Conservation (phyloP, 2,797 vertebrate species). For the Fistularia tabacaria region DNA sequence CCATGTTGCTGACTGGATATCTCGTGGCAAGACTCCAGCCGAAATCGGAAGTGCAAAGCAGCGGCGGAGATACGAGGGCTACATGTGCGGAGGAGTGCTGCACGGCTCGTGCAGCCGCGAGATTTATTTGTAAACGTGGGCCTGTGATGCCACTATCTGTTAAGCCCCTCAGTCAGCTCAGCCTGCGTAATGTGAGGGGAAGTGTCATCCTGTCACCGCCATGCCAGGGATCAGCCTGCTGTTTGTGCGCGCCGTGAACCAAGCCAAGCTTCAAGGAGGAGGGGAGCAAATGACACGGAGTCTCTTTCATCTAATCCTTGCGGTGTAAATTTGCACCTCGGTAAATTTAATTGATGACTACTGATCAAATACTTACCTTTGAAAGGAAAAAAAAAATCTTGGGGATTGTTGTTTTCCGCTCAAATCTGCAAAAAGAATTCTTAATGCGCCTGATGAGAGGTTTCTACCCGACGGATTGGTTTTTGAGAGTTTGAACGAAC, state of each 20-base stretch:
- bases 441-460: slow-evolving; percentile 74
- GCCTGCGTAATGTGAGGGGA: slow-evolving; percentile 69
- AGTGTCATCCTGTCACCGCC: slow-evolving; percentile 76
- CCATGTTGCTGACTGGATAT: slow-evolving; percentile 33
- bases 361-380: slow-evolving; percentile 80
- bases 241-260: slow-evolving; percentile 61
- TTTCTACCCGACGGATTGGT: slow-evolving; percentile 48
- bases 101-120: slow-evolving; percentile 51
- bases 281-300: slow-evolving; percentile 70
- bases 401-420: slow-evolving; percentile 68
- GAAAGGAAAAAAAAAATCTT: slow-evolving; percentile 75
- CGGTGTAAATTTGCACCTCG: slow-evolving; percentile 76
- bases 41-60: slow-evolving; percentile 58
- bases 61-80: slow-evolving; percentile 46
- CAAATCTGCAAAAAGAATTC: slow-evolving; percentile 77
- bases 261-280: slow-evolving; percentile 65
- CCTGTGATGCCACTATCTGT: slow-evolving; percentile 69
- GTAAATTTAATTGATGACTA: slow-evolving; percentile 81
- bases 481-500: slow-evolving; percentile 47
- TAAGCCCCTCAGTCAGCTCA: slow-evolving; percentile 71
- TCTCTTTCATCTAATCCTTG: slow-evolving; percentile 80
- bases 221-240: slow-evolving; percentile 68
- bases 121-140: slow-evolving; percentile 67
- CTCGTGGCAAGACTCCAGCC: slow-evolving; percentile 51
- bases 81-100: slow-evolving; percentile 60